phyloP scores from a whole-genome alignment of 2,113 vertebrate species.

The Sminthopsis crassicaudata region DNA sequence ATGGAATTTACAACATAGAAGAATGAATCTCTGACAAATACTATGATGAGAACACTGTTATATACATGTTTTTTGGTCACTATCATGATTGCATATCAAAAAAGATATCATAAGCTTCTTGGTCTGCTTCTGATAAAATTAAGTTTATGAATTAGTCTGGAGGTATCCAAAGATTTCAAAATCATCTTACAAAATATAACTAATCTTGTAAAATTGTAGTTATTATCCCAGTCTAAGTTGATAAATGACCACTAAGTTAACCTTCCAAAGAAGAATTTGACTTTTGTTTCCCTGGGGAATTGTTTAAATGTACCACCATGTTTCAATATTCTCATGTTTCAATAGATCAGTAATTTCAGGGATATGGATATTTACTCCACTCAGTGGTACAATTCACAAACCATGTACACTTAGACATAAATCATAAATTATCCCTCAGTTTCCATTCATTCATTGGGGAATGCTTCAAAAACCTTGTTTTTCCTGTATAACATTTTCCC shows the following conservation, averaged over 20 bases:
- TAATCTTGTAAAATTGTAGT: constrained; percentile 25
- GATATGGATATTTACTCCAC: not conserved
- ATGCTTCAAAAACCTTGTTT: not conserved
- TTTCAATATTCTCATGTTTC: not conserved
- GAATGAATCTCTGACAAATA: constrained; percentile 52
- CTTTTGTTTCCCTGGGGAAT: constrained; percentile 22
- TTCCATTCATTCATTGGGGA: not conserved
- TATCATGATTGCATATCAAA: constrained; percentile 53
- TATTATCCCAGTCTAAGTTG: constrained; percentile 21
- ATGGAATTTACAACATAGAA: constrained; percentile 64
- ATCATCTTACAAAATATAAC: constrained; percentile 10
- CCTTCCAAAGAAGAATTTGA: not conserved
- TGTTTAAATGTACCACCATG: not conserved
- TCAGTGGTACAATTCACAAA: not conserved
- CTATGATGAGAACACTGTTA: constrained; percentile 16
- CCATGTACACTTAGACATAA: not conserved
- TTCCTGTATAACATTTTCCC: not conserved
- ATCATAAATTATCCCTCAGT: not conserved
- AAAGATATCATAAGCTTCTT: not conserved
- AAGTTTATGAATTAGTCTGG: constrained; percentile 24
- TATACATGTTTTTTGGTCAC: constrained; percentile 49
- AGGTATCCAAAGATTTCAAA: constrained; percentile 47
- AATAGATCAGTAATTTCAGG: not conserved
- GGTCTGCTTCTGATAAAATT: not conserved
- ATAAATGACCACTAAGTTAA: not conserved